phyloP scores from a whole-genome alignment of 2,888 invertebrate genomes.

The Eupithecia centaureata region DNA sequence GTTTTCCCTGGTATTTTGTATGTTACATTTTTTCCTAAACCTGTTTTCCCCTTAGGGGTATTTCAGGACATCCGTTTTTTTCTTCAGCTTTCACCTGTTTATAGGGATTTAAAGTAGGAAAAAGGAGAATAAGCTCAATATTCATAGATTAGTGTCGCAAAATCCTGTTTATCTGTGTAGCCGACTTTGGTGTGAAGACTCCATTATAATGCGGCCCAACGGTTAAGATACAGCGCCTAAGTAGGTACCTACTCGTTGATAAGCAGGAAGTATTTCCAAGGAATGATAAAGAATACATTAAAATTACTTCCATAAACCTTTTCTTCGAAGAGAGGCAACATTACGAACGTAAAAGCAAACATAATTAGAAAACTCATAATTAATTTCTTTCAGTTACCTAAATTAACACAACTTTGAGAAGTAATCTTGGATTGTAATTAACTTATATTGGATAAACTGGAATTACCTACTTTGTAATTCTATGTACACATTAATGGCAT shows the following conservation, averaged over 20 bases:
- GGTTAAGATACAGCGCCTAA: neutral
- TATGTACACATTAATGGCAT: too few species aligned
- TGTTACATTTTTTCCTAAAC: too few species aligned
- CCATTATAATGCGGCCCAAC: neutral
- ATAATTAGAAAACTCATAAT: neutral
- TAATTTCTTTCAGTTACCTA: slow-evolving; percentile 1
- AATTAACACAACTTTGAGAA: neutral
- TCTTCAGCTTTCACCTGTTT: too few species aligned
- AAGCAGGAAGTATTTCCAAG: neutral
- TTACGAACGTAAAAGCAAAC: neutral
- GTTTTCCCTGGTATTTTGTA: too few species aligned
- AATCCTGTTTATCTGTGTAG: neutral
- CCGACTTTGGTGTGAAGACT: neutral
- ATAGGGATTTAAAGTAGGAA: too few species aligned
- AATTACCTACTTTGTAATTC: too few species aligned
- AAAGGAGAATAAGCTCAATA: too few species aligned
- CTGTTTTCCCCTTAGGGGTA: too few species aligned
- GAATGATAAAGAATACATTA: neutral
- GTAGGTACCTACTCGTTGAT: too few species aligned
- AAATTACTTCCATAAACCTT: neutral
- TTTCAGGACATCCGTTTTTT: too few species aligned
- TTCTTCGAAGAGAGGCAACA: neutral
- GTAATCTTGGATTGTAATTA: neutral
- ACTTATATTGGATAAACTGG: neutral
- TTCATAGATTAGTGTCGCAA: too few species aligned